A percentile compares a stretch with the other conserved stretches of the same genome.
Conservation (phyloP, 2,888 invertebrate genomes). For the Patella pellucida region DNA sequence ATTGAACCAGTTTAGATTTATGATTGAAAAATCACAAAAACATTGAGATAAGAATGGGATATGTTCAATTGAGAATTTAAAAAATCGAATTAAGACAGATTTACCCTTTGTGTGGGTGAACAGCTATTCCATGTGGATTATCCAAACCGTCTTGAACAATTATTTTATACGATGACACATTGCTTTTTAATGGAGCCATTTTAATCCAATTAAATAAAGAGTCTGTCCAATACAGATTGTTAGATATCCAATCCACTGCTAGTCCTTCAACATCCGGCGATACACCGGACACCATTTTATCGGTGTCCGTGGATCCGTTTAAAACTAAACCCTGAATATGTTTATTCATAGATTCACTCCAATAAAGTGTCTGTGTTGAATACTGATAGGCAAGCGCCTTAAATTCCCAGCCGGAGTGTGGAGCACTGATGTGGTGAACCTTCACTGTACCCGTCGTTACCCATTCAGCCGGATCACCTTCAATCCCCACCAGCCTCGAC, state of each 20-base stretch:
- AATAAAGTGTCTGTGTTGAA: conserved; percentile 51
- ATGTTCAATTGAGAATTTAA: too few relatives aligned
- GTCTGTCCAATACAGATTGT: conserved; percentile 67
- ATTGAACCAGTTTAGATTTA: too few relatives aligned
- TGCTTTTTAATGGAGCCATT: conserved; percentile 47
- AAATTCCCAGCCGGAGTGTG: conserved; percentile 63
- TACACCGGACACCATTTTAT: conserved; percentile 58
- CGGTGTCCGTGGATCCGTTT: conserved; percentile 54
- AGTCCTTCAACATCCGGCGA: conserved; percentile 62
- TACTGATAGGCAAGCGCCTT: conserved; percentile 58
- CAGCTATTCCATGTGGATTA: conserved; percentile 61
- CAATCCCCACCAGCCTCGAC: conserved; percentile 61
- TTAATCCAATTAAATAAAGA: conserved; percentile 66
- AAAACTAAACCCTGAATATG: conserved; percentile 55
- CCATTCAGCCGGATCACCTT: conserved; percentile 63
- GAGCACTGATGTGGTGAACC: conserved; percentile 62
- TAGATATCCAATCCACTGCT: conserved; percentile 63
- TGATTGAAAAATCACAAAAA: too few relatives aligned
- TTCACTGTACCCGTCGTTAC: conserved; percentile 52
- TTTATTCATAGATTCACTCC: conserved; percentile 63
- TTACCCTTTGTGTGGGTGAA: conserved; percentile 65
- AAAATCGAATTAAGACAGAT: too few relatives aligned
- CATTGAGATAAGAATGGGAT: too few relatives aligned
- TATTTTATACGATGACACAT: conserved; percentile 36
- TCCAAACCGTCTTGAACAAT: conserved; percentile 51